These are phyloP conservation scores for Halocaridina rubra DNA, from an alignment of 2,888 invertebrate genomes.

Conservation along the genomic window DNA sequence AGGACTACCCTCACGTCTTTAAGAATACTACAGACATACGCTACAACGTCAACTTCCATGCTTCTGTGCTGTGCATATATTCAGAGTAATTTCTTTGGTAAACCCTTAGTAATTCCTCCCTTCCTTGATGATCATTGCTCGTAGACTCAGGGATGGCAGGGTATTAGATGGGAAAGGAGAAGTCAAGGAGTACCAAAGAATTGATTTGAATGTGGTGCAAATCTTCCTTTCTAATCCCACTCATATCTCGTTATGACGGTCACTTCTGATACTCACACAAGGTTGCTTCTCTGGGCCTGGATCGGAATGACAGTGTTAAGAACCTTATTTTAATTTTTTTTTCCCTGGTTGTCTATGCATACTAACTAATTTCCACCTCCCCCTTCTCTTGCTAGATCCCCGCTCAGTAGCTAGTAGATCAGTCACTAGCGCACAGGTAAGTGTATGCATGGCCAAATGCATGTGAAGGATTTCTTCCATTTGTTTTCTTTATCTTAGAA, in stretches of 20 bases:
- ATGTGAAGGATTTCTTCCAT: not conserved
- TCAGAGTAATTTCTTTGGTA: too few species aligned
- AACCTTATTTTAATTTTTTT: slow-evolving; percentile 4
- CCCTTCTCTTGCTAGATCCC: slow-evolving; percentile 55
- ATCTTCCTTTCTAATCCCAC: too few species aligned
- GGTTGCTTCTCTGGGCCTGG: slow-evolving; percentile 18
- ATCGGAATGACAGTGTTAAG: slow-evolving; percentile 14
- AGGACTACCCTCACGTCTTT: too few species aligned
- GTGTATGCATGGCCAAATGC: slow-evolving; percentile 46
- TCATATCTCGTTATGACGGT: not conserved
- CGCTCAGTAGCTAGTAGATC: slow-evolving; percentile 62
- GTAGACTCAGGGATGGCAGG: too few species aligned
- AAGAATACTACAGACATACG: too few species aligned
- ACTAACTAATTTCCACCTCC: slow-evolving; percentile 51
- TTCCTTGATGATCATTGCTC: too few species aligned
- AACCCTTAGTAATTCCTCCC: too few species aligned
- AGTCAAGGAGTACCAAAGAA: too few species aligned
- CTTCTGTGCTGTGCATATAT: too few species aligned
- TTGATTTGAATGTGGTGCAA: too few species aligned
- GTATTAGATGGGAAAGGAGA: too few species aligned
- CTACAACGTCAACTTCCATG: too few species aligned
- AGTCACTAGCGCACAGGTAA: slow-evolving; percentile 59
- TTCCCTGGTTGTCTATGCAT: slow-evolving; percentile 36
- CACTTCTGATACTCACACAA: not conserved
- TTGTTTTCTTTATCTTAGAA: not conserved